Evolutionary conservation across 2,113 vertebrate genomes (phyloP).

Genomic region (Sebastes fasciatus): DNA sequence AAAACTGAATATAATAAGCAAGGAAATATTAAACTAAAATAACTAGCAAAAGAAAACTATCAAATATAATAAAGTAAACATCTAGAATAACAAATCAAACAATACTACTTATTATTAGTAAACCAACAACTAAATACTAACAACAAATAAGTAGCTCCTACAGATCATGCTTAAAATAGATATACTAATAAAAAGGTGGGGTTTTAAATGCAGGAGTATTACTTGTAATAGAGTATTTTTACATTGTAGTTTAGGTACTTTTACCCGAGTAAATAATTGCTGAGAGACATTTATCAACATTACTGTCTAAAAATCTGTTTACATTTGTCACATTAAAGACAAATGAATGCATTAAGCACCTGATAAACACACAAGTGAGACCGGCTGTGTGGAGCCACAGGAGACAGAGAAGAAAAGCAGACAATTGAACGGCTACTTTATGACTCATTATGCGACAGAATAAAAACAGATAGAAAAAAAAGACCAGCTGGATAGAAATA

Average conservation of each 20-base stretch:
- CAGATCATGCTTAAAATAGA: background rate
- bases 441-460: constrained; percentile 27
- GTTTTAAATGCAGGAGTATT: background rate
- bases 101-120: too few relatives aligned
- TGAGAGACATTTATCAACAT: background rate
- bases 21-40: too few relatives aligned
- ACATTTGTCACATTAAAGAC: constrained; percentile 13
- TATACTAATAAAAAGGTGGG: background rate
- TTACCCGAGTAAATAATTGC: background rate
- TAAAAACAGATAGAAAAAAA: background rate
- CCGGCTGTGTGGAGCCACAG: constrained; percentile 22
- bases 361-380: constrained; percentile 28
- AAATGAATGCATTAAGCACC: constrained; percentile 19
- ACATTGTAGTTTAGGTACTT: background rate
- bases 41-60: too few relatives aligned
- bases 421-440: constrained; percentile 6
- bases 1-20: too few relatives aligned
- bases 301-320: background rate
- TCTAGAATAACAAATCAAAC: too few relatives aligned
- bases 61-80: too few relatives aligned
- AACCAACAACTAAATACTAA: too few relatives aligned
- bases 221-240: background rate
- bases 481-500: background rate
- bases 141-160: too few relatives aligned
- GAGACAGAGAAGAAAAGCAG: constrained; percentile 16